phyloP scores from a whole-genome alignment of 2,888 invertebrate species.

The Tachina lurida region DNA sequence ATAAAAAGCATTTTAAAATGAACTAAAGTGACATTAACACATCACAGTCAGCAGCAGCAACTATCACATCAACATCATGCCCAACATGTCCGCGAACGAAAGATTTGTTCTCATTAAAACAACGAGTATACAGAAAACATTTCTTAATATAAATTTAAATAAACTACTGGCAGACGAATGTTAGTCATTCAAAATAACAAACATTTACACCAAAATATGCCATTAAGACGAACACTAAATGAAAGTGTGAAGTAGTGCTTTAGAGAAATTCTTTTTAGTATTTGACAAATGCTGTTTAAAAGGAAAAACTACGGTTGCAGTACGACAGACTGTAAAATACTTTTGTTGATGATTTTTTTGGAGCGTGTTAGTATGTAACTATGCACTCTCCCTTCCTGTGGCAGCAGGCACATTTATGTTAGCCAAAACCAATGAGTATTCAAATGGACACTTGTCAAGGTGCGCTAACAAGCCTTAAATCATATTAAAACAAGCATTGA shows the following conservation, averaged over 20 bases:
- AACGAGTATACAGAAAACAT: background rate
- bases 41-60: conserved; percentile 1
- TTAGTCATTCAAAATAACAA: conserved; percentile 34
- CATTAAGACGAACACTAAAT: conserved; percentile 1
- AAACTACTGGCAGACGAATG: conserved; percentile 44
- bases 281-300: background rate
- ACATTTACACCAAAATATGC: background rate
- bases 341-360: conserved; percentile 10
- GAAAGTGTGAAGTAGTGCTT: background rate
- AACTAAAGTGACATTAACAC: conserved; percentile 12
- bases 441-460: conserved; percentile 81
- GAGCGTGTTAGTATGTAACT: background rate
- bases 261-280: background rate
- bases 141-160: conserved; percentile 34
- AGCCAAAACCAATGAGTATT: conserved; percentile 79
- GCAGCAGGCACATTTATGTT: conserved; percentile 18
- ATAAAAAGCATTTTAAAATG: too few relatives aligned
- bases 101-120: conserved; percentile 45
- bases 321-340: background rate
- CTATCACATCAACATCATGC: conserved; percentile 3
- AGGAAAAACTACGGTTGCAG: background rate
- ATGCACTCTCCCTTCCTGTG: background rate
- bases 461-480: conserved; percentile 78
- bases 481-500: conserved; percentile 75
- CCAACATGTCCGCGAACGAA: background rate